Conservation (phyloP, 2,113 vertebrate species). For the Grantiella picta region DNA sequence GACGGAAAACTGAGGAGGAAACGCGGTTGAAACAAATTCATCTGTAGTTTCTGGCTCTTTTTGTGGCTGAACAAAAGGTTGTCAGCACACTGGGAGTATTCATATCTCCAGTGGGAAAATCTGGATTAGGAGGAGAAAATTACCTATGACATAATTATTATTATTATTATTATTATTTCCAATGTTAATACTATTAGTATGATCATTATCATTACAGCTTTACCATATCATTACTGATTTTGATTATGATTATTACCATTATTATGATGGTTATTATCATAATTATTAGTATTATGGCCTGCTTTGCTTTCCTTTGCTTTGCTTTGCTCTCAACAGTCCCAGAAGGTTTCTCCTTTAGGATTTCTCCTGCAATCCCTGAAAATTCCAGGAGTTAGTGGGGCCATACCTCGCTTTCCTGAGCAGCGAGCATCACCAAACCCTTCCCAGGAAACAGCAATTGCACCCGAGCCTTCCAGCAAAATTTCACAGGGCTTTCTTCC, state of each 20-base stretch:
- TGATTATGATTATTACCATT: neutral
- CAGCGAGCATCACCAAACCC: neutral
- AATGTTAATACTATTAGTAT: neutral
- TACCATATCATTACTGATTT: neutral
- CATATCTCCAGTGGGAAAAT: neutral
- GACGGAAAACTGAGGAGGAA: neutral
- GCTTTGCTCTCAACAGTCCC: neutral
- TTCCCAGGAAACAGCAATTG: slow-evolving; percentile 20
- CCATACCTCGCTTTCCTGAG: neutral
- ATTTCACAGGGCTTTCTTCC: slow-evolving; percentile 51
- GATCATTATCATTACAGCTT: neutral
- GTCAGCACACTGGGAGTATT: neutral
- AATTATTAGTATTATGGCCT: neutral
- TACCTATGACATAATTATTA: too few species aligned
- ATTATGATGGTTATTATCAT: neutral
- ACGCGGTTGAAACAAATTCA: fast-evolving
- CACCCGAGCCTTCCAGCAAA: slow-evolving; percentile 4
- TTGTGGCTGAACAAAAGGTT: neutral
- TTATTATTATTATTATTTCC: neutral
- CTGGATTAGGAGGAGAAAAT: neutral
- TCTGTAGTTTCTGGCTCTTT: neutral
- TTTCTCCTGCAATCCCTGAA: neutral
- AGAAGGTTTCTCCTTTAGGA: neutral
- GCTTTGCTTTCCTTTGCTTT: neutral
- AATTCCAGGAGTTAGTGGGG: neutral